Base-by-base conservation (phyloP, 2,888 invertebrate species). In the Nasonovia ribisnigri region DNA sequence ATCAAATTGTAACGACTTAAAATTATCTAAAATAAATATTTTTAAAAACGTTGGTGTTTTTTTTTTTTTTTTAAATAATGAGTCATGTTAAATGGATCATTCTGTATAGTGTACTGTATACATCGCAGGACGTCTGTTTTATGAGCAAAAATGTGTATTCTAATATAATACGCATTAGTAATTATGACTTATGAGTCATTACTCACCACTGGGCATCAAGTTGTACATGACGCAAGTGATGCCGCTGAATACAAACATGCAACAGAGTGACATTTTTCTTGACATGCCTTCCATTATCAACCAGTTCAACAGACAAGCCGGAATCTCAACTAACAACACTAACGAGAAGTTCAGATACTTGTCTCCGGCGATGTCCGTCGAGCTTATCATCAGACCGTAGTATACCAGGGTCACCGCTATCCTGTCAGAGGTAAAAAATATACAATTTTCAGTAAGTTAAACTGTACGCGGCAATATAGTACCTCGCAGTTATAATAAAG, bases 331-430 rank as follows among this genome's bases (percentile, higher is more conserved):
- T 46, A 92, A 90, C 43, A 60, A 57, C n/a, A 89, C 92, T 36
- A 90, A 24, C 26, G 97, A 97, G 95, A 97, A 98, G 95, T 98
- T 98, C 29, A 97, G 95, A 95, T 98, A 98, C 95, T 97, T 97
- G 95, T 98, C 97, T 1, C 98, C 98, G n/a, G 97, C 97, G 90
- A 98, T 96, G 0, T 97, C 96, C 6, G 97, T 97, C 0, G 98
- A 97, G 96, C 97, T 98, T 92, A 98, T 96, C 0, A 97, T 97
- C 60, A 98, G 95, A 0, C 98, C 98, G 95, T 98, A 98, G 95
- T 97, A 94, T 46, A 98, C 97, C 94, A 98, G 97, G 0, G 97
- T 97, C 95, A 97, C 97, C 0, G 97, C 97, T n/a, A 98, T 97
- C 95, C 95, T 95, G 57, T n/a, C 5, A 6, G 6, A 20, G n/a